A percentile compares a stretch with the other conserved stretches of the same genome.
Evolutionary conservation across 2,888 invertebrate species (phyloP).

Genomic region (Drosophila peninsularis): DNA sequence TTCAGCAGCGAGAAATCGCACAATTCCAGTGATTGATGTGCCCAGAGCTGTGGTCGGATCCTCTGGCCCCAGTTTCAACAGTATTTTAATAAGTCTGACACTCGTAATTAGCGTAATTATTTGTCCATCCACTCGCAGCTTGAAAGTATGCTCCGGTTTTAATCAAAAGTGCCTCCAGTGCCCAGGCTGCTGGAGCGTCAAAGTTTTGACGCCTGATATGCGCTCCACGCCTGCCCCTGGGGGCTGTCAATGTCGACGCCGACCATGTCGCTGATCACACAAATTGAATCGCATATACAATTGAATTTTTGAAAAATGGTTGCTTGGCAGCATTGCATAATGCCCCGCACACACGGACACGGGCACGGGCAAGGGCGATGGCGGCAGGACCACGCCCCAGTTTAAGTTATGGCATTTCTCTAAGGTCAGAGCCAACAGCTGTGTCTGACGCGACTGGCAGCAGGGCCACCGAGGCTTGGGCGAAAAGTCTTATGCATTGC

Average conservation of each 20-base stretch:
- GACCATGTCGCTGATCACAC: conserved; percentile 63
- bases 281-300: conserved; percentile 78
- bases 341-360: conserved; percentile 24
- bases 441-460: conserved; percentile 36
- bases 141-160: background rate
- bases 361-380: background rate
- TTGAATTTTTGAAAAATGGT: conserved; percentile 79
- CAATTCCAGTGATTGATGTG: conserved; percentile 69
- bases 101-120: conserved; percentile 73
- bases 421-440: conserved; percentile 53
- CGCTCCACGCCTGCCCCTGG: conserved; percentile 15
- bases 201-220: conserved; percentile 25
- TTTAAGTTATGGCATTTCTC: conserved; percentile 52
- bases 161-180: conserved; percentile 21
- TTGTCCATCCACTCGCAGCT: conserved; percentile 42
- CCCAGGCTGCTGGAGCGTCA: conserved; percentile 35
- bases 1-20: conserved; percentile 51
- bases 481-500: conserved; percentile 48
- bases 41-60: conserved; percentile 39
- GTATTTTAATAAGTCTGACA: conserved; percentile 55
- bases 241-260: conserved; percentile 62
- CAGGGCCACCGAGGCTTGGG: background rate
- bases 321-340: conserved; percentile 60
- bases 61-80: conserved; percentile 13
- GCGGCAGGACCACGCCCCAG: conserved; percentile 13